Percentiles rank a stretch among this genome's conserved stretches.
Conservation (phyloP, 2,113 vertebrate genomes). For the Malurus elegans region DNA sequence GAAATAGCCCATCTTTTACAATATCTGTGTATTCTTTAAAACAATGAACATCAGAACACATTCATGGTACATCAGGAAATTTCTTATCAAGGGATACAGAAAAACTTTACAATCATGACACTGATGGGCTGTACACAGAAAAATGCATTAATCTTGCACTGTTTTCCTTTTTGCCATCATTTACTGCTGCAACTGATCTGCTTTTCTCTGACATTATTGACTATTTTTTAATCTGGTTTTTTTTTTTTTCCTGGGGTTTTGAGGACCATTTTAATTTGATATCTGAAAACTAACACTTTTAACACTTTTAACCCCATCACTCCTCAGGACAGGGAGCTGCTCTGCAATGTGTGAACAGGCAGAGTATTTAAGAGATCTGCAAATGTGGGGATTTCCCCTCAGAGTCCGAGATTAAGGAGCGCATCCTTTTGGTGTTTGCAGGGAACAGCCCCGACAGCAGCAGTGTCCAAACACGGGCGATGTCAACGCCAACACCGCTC, state of each 20-base stretch:
- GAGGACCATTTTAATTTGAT: not conserved
- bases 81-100: not conserved
- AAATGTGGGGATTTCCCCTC: not conserved
- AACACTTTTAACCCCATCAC: not conserved
- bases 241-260: not conserved
- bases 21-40: not conserved
- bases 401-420: not conserved
- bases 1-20: not conserved
- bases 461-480: rapidly evolving
- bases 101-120: not conserved
- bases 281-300: not conserved
- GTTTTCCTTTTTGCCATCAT: not conserved
- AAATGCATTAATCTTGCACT: not conserved
- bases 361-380: not conserved
- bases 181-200: not conserved
- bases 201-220: not conserved
- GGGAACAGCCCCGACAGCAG: not conserved
- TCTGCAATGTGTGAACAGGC: not conserved
- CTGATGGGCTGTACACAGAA: not conserved
- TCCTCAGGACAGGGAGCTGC: not conserved
- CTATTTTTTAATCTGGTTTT: not conserved
- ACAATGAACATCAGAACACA: not conserved
- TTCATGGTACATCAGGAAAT: not conserved
- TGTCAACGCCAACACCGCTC: not conserved
- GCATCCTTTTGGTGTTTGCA: not conserved